These are phyloP conservation scores for Oligia latruncula DNA, from an alignment of 2,888 invertebrate species.

Conservation along the genomic window DNA sequence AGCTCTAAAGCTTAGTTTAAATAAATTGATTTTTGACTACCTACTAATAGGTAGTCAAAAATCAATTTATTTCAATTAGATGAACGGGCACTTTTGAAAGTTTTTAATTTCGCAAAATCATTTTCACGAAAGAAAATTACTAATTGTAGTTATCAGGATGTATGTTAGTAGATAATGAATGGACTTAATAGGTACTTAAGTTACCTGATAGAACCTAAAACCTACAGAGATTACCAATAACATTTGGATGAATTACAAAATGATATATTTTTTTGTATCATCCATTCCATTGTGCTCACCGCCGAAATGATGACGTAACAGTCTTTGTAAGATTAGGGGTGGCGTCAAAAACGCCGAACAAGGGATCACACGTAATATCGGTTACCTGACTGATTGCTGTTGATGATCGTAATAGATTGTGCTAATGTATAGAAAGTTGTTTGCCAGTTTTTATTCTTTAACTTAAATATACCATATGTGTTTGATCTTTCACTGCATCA, in stretches of 20 bases:
- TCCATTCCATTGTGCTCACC: conserved; percentile 15
- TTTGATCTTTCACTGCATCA: too few species aligned
- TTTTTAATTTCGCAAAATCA: not conserved
- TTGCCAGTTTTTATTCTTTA: not conserved
- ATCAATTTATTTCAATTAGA: not conserved
- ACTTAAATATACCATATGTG: not conserved
- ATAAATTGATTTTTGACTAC: too few species aligned
- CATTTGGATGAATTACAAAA: conserved; percentile 12
- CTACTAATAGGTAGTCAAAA: not conserved
- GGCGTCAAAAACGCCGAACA: conserved; percentile 25
- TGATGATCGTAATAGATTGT: conserved; percentile 5
- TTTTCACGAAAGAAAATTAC: too few species aligned
- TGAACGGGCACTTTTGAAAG: not conserved
- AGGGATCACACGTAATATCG: conserved; percentile 16
- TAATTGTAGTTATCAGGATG: not conserved
- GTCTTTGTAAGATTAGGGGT: conserved; percentile 25
- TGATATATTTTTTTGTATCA: conserved; percentile 4
- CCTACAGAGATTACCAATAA: not conserved
- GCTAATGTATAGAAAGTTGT: not conserved
- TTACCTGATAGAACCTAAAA: not conserved
- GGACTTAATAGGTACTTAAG: not conserved
- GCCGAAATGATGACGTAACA: conserved; percentile 51
- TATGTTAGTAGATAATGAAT: not conserved
- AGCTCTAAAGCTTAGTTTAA: not conserved
- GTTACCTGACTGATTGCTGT: conserved; percentile 34